Evolutionary conservation across 1,140 invertebrate species (phyloP).

Genomic region (Chironomus tepperi): DNA sequence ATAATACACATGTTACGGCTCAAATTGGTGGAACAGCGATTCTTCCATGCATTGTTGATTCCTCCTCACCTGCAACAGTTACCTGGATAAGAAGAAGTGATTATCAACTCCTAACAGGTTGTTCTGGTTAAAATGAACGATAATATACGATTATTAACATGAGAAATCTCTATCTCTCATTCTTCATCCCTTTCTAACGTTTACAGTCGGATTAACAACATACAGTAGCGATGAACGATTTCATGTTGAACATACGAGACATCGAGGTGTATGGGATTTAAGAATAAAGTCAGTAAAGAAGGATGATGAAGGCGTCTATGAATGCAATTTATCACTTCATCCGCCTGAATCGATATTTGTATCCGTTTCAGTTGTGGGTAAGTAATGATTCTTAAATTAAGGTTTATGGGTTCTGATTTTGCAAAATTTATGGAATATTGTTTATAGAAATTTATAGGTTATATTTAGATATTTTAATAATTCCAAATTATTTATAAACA

Average conservation of each 20-base stretch:
- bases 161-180: not conserved
- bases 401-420: not conserved
- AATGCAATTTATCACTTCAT: constrained; percentile 72
- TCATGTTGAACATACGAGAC: constrained; percentile 65
- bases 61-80: constrained; percentile 38
- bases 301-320: constrained; percentile 63
- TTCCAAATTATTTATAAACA: no score
- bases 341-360: constrained; percentile 68
- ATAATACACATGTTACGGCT: constrained; percentile 46
- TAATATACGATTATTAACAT: not conserved
- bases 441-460: no score
- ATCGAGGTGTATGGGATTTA: constrained; percentile 60
- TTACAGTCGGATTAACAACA: constrained; percentile 52
- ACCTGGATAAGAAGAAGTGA: constrained; percentile 61
- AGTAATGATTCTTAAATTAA: constrained; percentile 39
- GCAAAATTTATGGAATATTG: no score
- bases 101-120: constrained; percentile 55
- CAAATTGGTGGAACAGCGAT: constrained; percentile 53
- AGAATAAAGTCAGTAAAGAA: constrained; percentile 60
- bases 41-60: constrained; percentile 48
- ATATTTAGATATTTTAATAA: no score
- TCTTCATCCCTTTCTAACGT: not conserved
- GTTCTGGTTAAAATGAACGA: not conserved
- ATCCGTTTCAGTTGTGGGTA: constrained; percentile 66
- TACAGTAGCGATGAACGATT: constrained; percentile 65